Evolutionary conservation across 2,797 vertebrate species (phyloP), one percentile per base, ranked within the genome.

Genomic region (Petrocephalus schoutedeni): DNA sequence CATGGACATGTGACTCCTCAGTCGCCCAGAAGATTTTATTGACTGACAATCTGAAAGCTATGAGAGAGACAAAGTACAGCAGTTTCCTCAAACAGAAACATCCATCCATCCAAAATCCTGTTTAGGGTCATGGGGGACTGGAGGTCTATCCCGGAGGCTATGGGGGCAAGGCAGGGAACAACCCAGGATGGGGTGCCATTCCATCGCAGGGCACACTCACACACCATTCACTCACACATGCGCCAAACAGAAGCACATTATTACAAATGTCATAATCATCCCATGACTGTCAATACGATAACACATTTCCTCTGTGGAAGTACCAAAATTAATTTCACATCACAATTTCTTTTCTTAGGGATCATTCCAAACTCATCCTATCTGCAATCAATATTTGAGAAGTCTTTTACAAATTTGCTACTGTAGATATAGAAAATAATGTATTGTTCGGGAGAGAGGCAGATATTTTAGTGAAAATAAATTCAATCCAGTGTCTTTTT

Each of bases 301-400:
- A 45, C n/a, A 10, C n/a, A 28, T 53, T 83, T 83, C 45, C 19
- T 53, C 80, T 83, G 9, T 83, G 41, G 45, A 83, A 53, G 21
- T 4, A 83, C 80, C 80, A 83, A 53, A 83, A 83, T 83, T 83
- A 83, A 83, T 83, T 83, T 54, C 32, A 45, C 36, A 45, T 54
- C n/a, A 21, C 8, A 28, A 49, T 51, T 51, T 51, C 41, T 51
- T 83, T 23, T 53, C 14, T 12, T 53, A 83, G 45, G 21, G 41
- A 83, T 19, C 80, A 54, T 77, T 8, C 21, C 45, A 51, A 51
- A 83, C 19, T 53, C n/a, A 82, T 51, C 23, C 21, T 32, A 23
- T 21, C 32, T 80, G 36, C 7, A 51, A 51, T 49, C 10, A 14
- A 83, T 83, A 21, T 49, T 53, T 83, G 77, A 82, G 36, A 82